These are phyloP conservation scores for Thripadectes ignobilis DNA, from an alignment of 2,797 vertebrate species.

Conservation along the genomic window DNA sequence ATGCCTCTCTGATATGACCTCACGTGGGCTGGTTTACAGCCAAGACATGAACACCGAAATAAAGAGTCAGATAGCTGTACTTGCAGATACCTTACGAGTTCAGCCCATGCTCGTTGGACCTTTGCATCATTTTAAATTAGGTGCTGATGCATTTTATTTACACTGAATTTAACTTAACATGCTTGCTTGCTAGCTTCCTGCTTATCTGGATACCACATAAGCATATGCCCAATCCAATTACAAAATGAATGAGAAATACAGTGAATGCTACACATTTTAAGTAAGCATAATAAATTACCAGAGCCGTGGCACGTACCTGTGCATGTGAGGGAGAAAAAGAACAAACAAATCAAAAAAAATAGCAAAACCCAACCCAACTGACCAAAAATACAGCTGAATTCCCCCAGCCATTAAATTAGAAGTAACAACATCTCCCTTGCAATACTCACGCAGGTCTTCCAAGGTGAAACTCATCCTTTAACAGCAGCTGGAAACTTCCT, in stretches of 20 bases:
- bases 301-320: not conserved
- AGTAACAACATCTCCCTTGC: not conserved
- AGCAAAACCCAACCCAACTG: not conserved
- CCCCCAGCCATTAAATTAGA: not conserved
- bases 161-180: constrained; percentile 70
- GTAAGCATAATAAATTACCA: not conserved
- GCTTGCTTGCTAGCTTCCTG: constrained; percentile 74
- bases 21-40: not conserved
- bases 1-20: not conserved
- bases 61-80: not conserved
- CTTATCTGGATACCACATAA: constrained; percentile 72
- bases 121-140: constrained; percentile 45
- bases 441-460: not conserved
- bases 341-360: not conserved
- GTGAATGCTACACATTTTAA: constrained; percentile 42
- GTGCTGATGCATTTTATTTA: constrained; percentile 64
- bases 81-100: not conserved
- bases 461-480: not conserved
- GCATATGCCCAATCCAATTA: constrained; percentile 77
- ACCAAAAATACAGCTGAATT: not conserved
- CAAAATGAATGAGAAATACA: constrained; percentile 34
- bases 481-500: not conserved
- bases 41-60: not conserved
- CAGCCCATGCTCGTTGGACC: not conserved
- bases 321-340: not conserved